Base-by-base conservation (phyloP, 2,797 vertebrate species). In the Pangasius krempfi region DNA sequence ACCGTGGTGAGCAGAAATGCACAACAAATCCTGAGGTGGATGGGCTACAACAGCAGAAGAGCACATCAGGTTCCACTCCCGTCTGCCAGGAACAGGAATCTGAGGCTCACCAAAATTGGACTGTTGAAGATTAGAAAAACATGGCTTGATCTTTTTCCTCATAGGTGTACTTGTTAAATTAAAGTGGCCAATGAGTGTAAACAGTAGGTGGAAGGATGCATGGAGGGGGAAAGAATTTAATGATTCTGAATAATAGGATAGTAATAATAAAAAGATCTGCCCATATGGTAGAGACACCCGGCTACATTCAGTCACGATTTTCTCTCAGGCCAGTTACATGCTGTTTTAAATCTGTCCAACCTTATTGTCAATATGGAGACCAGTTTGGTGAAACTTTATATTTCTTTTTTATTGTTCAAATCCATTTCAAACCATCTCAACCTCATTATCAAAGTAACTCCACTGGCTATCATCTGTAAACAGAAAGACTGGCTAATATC, bases 291-390 rank as follows among this genome's bases (percentile, higher is more conserved):
- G 27, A 37, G 79, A 81, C 79, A 58, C 79, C 79, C 20, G 78
- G 78, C 78, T 80, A 58, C 52, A 22, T 80, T 80, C n/a, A 60
- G 79, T 40, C 33, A 60, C 33, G 54, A 25, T 33, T 58, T 80
- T 33, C 52, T 56, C 75, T 52, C 47, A 20, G 47, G 47, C 13
- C 14, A 30, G 30, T 80, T 58, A 5, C 54, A 80, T 58, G 78
- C 78, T 58, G 78, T 58, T 80, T 80, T 80, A 5, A 81, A 81
- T 60, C 54, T 81, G 79, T 81, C 33, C 33, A 13, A 7, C 54
- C 54, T 60, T 81, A 81, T 40, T 81, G 79, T 60, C 30, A 58
- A 60, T 6, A 58, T 12, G 54, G 78, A 37, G 54, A 37, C 10
- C 7, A 27, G 25, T 62, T 44, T 60, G 4, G 12, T 66, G 27